Conservation (phyloP, 2,113 vertebrate genomes). For the Passerina amoena region DNA sequence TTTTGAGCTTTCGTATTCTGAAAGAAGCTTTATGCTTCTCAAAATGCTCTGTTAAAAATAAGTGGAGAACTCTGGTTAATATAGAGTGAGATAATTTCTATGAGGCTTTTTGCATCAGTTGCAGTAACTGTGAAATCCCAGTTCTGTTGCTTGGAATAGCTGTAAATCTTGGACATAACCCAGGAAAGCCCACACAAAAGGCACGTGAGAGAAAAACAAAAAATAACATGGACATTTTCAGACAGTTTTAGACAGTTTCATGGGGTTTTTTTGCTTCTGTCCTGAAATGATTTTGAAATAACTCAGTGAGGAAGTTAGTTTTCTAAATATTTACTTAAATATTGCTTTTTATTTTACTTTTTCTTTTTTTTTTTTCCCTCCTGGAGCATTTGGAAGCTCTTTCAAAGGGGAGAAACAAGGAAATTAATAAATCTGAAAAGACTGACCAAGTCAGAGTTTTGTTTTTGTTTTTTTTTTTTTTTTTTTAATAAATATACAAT, state of each 20-base stretch:
- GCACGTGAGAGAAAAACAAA: conserved; percentile 54
- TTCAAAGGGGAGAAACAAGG: neutral
- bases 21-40: neutral
- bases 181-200: conserved; percentile 50
- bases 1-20: neutral
- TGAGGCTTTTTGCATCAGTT: conserved; percentile 1
- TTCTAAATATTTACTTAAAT: neutral
- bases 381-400: neutral
- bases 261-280: neutral
- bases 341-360: neutral
- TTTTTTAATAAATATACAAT: neutral
- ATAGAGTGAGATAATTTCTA: neutral
- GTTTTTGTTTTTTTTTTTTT: neutral
- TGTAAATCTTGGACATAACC: conserved; percentile 24
- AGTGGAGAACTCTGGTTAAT: neutral
- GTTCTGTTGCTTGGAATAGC: conserved; percentile 48
- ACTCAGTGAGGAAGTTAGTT: neutral
- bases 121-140: conserved; percentile 49
- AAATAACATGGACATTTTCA: conserved; percentile 45
- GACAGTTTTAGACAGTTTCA: neutral
- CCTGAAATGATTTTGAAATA: conserved; percentile 24
- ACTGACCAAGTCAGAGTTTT: neutral
- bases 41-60: conserved; percentile 22
- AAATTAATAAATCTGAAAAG: neutral
- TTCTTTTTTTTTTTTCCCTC: too few species aligned